Conservation (phyloP, 2,797 vertebrate species). For the Acipenser oxyrinchus region DNA sequence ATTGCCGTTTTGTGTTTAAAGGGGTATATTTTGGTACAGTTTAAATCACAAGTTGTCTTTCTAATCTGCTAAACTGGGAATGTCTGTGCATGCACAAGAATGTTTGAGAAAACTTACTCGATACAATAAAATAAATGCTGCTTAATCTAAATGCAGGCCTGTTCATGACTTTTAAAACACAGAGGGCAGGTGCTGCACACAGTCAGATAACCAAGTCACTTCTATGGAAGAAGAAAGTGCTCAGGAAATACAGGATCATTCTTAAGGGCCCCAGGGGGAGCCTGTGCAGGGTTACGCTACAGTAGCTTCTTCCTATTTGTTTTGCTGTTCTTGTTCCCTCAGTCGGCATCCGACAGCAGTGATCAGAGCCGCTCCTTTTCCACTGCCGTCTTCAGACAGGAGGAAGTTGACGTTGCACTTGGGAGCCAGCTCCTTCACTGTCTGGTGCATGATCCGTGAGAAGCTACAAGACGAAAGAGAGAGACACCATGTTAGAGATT, state of each 20-base stretch:
- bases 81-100: too few species aligned
- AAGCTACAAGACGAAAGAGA: slow-evolving; percentile 58
- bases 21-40: too few species aligned
- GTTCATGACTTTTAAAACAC: too few species aligned
- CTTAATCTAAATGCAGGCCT: too few species aligned
- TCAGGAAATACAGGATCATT: slow-evolving; percentile 27
- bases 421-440: slow-evolving; percentile 85
- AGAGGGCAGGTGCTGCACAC: slow-evolving; percentile 45
- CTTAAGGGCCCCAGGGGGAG: slow-evolving; percentile 26
- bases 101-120: too few species aligned
- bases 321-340: slow-evolving; percentile 66
- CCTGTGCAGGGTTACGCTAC: slow-evolving; percentile 18
- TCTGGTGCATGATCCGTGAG: slow-evolving; percentile 87
- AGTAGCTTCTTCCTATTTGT: slow-evolving; percentile 30
- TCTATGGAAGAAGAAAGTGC: slow-evolving; percentile 49
- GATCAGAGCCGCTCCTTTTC: slow-evolving; percentile 95
- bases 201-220: slow-evolving; percentile 26
- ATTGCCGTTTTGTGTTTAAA: too few species aligned
- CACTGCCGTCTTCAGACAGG: slow-evolving; percentile 91
- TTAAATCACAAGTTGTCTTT: too few species aligned
- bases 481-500: too few species aligned
- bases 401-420: slow-evolving; percentile 87
- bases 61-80: too few species aligned
- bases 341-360: slow-evolving; percentile 87
- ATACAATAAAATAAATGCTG: too few species aligned